Conservation (phyloP, 2,888 invertebrate species). For the Meliscaeva auricollis region DNA sequence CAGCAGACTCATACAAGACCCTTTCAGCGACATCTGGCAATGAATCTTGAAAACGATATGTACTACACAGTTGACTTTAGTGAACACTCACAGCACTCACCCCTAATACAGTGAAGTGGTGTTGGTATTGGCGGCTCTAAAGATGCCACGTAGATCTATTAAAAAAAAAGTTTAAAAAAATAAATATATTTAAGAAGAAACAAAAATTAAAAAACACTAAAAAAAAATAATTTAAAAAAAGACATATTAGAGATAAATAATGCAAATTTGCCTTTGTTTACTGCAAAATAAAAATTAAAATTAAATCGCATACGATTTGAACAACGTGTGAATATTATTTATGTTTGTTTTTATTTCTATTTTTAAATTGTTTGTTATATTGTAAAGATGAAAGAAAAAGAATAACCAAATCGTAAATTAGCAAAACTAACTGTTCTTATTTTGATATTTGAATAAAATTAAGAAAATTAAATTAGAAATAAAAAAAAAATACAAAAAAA, state of each 20-base stretch:
- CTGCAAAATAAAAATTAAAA: constrained; percentile 56
- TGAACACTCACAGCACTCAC: constrained; percentile 89
- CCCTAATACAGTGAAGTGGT: constrained; percentile 88
- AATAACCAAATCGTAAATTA: constrained; percentile 65
- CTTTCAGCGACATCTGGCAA: constrained; percentile 85
- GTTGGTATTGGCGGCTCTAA: constrained; percentile 2
- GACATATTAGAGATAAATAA: constrained; percentile 56
- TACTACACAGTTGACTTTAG: constrained; percentile 92
- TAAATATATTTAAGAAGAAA: constrained; percentile 66
- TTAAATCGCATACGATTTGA: constrained; percentile 42
- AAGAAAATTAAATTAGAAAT: constrained; percentile 52
- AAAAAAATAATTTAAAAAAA: constrained; percentile 27
- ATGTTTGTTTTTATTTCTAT: constrained; percentile 19
- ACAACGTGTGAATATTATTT: constrained; percentile 52
- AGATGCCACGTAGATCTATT: constrained; percentile 52
- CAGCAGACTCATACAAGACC: constrained; percentile 82
- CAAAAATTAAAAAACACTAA: too few relatives aligned
- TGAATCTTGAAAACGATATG: constrained; percentile 89
- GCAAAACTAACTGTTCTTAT: constrained; percentile 71
- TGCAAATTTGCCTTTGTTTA: constrained; percentile 74
- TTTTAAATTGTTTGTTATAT: constrained; percentile 8
- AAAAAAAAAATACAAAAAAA: constrained; percentile 43
- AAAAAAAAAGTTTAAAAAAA: constrained; percentile 53
- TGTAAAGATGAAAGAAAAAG: constrained; percentile 32
- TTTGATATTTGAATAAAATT: constrained; percentile 73